These are phyloP conservation scores for Caenorhabditis parvicauda DNA, from an alignment of 2,888 invertebrate genomes.

Conservation along the genomic window DNA sequence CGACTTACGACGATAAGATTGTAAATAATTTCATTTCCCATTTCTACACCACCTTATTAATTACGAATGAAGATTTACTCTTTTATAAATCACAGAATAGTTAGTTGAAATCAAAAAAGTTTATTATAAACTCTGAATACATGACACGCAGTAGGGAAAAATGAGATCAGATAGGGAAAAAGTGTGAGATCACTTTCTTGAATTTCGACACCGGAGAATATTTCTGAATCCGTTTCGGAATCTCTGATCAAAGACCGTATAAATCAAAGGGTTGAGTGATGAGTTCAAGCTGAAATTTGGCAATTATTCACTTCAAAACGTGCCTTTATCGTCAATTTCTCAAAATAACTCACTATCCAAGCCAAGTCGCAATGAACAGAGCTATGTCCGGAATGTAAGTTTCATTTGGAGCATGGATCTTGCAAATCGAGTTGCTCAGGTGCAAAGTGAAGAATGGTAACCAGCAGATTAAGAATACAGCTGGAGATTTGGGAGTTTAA, in stretches of 20 bases:
- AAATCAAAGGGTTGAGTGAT: conserved; percentile 59
- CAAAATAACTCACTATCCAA: conserved; percentile 74
- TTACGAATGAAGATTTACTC: too few species aligned
- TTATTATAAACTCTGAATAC: too few species aligned
- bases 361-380: conserved; percentile 92
- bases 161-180: not conserved
- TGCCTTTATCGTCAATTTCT: too few species aligned
- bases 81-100: too few species aligned
- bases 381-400: conserved; percentile 63
- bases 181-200: conserved; percentile 18
- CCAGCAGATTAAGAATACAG: conserved; percentile 96
- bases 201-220: conserved; percentile 43
- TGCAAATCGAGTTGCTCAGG: conserved; percentile 92
- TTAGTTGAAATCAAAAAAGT: too few species aligned
- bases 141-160: too few species aligned
- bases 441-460: conserved; percentile 98
- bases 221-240: conserved; percentile 60
- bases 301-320: not conserved
- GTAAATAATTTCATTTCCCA: too few species aligned
- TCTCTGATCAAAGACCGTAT: conserved; percentile 61
- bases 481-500: conserved; percentile 66
- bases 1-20: too few species aligned
- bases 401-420: conserved; percentile 63
- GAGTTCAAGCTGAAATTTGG: conserved; percentile 52
- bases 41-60: too few species aligned